Conservation (phyloP, 2,888 invertebrate genomes). For the Epinotia bilunana region DNA sequence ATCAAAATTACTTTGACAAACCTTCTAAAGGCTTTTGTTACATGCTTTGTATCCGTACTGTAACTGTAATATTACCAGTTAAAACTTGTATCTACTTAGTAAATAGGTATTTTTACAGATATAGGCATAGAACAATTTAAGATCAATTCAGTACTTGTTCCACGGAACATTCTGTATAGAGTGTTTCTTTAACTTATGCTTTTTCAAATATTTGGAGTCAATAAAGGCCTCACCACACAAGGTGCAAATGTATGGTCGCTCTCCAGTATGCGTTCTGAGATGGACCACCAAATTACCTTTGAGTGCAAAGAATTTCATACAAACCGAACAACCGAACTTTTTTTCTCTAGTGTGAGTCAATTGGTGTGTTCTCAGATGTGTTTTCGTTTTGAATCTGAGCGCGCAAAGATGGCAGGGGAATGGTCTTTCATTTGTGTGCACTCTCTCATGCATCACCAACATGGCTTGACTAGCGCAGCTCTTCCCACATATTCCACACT, state of each 20-base stretch:
- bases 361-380: conserved; percentile 79
- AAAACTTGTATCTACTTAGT: neutral
- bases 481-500: conserved; percentile 75
- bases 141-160: conserved; percentile 67
- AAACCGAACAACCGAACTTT: conserved; percentile 81
- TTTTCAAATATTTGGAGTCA: conserved; percentile 82
- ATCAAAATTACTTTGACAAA: conserved; percentile 6
- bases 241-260: conserved; percentile 77
- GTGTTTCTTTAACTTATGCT: conserved; percentile 80
- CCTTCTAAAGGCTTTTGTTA: conserved; percentile 6
- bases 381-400: conserved; percentile 78
- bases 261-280: conserved; percentile 80
- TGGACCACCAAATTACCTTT: conserved; percentile 82
- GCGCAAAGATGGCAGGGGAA: conserved; percentile 77
- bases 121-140: neutral
- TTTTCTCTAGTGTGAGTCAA: conserved; percentile 81
- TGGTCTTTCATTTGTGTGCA: conserved; percentile 80
- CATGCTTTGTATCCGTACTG: neutral
- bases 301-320: conserved; percentile 81
- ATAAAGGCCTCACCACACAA: conserved; percentile 80
- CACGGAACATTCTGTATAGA: conserved; percentile 74
- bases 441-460: conserved; percentile 80
- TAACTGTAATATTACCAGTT: neutral
- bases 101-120: conserved; percentile 3
- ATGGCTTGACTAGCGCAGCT: conserved; percentile 79